Conservation (phyloP, 2,113 vertebrate genomes). For the Leiothrix lutea region DNA sequence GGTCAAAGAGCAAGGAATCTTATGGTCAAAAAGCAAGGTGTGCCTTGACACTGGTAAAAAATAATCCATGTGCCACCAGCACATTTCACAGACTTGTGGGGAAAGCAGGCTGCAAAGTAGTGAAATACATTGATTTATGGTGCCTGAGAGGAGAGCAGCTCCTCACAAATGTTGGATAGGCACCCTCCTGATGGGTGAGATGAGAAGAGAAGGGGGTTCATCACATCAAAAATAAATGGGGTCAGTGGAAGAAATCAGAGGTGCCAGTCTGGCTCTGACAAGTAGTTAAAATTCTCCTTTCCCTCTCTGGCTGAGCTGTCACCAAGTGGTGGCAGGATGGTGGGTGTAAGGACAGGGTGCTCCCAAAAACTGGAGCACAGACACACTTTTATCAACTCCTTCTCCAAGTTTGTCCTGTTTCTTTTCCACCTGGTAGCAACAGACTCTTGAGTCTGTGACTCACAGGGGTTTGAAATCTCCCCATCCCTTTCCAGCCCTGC, state of each 20-base stretch:
- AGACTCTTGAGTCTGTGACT: background rate
- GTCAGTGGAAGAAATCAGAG: background rate
- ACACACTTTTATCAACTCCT: fast-evolving
- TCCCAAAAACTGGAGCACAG: background rate
- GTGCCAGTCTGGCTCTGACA: background rate
- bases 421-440: background rate
- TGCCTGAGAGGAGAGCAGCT: background rate
- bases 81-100: background rate
- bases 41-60: background rate
- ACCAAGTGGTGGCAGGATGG: background rate
- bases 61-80: background rate
- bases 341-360: background rate
- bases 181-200: background rate
- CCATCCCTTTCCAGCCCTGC: background rate
- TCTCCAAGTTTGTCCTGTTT: background rate
- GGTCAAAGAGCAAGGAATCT: background rate
- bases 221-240: background rate
- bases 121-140: background rate
- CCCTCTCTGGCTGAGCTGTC: background rate
- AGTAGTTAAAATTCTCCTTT: background rate
- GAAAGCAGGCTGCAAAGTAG: background rate
- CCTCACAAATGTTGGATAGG: background rate
- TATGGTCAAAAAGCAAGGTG: background rate
- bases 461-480: background rate
- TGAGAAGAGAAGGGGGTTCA: background rate